Conservation (phyloP, 2,888 invertebrate genomes). For the Agonum fuliginosum region DNA sequence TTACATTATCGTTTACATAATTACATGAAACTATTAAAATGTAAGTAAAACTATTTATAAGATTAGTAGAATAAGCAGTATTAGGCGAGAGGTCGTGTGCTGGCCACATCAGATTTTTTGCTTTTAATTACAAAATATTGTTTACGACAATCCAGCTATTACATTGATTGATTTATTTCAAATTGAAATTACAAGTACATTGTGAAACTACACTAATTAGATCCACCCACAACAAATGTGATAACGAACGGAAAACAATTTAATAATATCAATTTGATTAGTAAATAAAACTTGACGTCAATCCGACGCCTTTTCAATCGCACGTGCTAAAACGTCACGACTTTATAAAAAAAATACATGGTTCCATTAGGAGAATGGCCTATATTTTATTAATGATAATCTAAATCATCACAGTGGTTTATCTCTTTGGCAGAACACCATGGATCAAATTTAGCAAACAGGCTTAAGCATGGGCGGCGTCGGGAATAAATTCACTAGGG, state of each 20-base stretch:
- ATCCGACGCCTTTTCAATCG: background rate
- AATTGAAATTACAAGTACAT: no score
- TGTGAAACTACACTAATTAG: no score
- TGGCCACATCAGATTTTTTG: no score
- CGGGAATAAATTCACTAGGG: background rate
- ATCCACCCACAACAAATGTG: background rate
- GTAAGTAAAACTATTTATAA: no score
- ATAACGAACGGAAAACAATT: background rate
- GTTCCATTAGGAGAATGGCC: slow-evolving; percentile 10
- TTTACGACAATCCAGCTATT: no score
- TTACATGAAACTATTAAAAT: no score
- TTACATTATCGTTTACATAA: no score
- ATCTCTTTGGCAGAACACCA: slow-evolving; percentile 28
- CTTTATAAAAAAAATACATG: background rate
- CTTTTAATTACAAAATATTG: no score
- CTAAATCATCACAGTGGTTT: slow-evolving; percentile 6
- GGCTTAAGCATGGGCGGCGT: background rate
- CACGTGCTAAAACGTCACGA: background rate
- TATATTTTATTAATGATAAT: slow-evolving; percentile 27
- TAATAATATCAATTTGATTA: background rate
- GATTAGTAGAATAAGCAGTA: no score
- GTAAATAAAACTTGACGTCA: background rate
- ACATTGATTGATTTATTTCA: no score
- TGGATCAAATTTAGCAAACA: background rate
- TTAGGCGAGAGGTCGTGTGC: no score